Percentiles rank a stretch among this genome's conserved stretches.
Evolutionary conservation across 1,140 invertebrate genomes (phyloP).

Genomic region (Drosophila subobscura): DNA sequence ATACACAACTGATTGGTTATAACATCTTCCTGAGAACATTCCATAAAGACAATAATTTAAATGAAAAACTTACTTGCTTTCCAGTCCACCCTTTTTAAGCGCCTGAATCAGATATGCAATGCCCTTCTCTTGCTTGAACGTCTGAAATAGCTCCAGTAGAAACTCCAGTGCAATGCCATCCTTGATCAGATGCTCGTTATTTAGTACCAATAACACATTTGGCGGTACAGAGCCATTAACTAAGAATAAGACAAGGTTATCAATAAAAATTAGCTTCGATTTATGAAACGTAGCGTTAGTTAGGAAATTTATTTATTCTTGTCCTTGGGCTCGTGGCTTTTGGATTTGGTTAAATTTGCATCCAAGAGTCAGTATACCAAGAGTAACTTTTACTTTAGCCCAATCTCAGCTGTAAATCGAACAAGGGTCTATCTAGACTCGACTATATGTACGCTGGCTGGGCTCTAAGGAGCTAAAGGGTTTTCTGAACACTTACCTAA

Average conservation of each 20-base stretch:
- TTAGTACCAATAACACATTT: slow-evolving; percentile 91
- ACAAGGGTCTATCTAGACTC: slow-evolving; percentile 29
- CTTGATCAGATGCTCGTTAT: slow-evolving; percentile 96
- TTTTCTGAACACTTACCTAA: slow-evolving; percentile 85
- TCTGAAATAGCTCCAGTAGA: slow-evolving; percentile 94
- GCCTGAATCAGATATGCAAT: slow-evolving; percentile 92
- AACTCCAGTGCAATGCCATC: slow-evolving; percentile 97
- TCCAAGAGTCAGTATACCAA: slow-evolving; percentile 83
- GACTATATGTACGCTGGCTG: slow-evolving; percentile 36
- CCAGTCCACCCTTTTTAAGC: slow-evolving; percentile 94
- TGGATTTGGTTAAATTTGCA: slow-evolving; percentile 47
- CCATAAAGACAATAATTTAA: slow-evolving; percentile 60
- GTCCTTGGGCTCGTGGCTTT: slow-evolving; percentile 79
- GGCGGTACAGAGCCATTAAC: slow-evolving; percentile 94
- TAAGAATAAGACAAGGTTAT: slow-evolving; percentile 48
- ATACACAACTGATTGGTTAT: slow-evolving; percentile 58
- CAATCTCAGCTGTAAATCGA: slow-evolving; percentile 36
- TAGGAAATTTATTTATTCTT: slow-evolving; percentile 7
- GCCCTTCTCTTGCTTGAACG: slow-evolving; percentile 96
- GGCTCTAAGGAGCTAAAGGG: slow-evolving; percentile 11
- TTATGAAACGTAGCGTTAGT: neutral
- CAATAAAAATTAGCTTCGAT: neutral
- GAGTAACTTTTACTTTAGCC: slow-evolving; percentile 61
- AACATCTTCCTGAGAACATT: slow-evolving; percentile 81
- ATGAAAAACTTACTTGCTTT: slow-evolving; percentile 86